Base-by-base conservation (phyloP, 2,888 invertebrate genomes). In the Microchrysa polita region DNA sequence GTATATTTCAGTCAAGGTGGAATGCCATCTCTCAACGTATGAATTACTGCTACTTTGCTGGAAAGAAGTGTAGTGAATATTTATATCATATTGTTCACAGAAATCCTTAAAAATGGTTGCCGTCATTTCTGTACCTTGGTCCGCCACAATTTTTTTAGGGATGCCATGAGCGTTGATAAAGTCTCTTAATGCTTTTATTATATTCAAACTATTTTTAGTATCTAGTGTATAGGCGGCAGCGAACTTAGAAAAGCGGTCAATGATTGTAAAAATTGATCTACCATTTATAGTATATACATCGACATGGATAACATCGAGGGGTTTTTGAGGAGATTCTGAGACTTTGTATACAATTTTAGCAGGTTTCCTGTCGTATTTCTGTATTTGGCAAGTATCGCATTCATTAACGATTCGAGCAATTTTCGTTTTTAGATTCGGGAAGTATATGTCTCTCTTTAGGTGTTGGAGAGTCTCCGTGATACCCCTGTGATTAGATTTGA, bases 1-100 rank as follows among this genome's bases (percentile, higher is more conserved):
- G 16, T 75, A 77, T 1, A 77, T 77, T 76, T 77, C 77, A 10
- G 74, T 77, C 2, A 76, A 16, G 1, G 67, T 76, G 0, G 76
- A 77, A 16, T 76, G 76, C 1, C 74, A 16, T 74, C 76, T 76
- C 73, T 71, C 77, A n/a, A 74, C 77, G 65, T 65, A 77, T 9
- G 72, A 74, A 60, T 74, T 76, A 18, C 63, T 77, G n/a, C 23
- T 74, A 7, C 61, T 75, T 73, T 74, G 75, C 75, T 69, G 76
- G 7, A 72, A 73, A 5, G 76, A 74, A n/a, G 76, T 77, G 34
- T 60, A 34, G 55, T 77, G 74, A 27, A 71, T 67, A 44, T 27
- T 69, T 34, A 76, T 55, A 44, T 67, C 65, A 48, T 67, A 72
- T 73, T 75, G 22, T 44, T 76, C 69, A 42, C 73, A 75, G 60